Base-by-base conservation (phyloP, 2,888 invertebrate genomes). In the Chloroclysta siterata region DNA sequence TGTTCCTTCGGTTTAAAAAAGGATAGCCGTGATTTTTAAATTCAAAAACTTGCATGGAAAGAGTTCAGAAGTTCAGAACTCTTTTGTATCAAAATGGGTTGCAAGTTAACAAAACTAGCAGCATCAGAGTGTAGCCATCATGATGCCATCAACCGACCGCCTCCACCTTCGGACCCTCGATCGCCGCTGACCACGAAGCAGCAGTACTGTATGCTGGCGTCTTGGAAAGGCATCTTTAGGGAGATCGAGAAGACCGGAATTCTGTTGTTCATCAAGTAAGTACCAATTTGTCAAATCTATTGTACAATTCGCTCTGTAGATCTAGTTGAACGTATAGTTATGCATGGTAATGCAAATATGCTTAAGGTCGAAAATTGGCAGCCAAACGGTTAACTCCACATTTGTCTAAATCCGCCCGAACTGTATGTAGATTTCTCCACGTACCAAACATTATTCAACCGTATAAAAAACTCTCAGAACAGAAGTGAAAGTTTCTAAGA, bases 191-290 rank as follows among this genome's bases (percentile, higher is more conserved):
- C 96, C 0, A 95, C 96, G 5, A 95, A 96, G 77, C 97, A 98
- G 89, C 97, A 96, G 88, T 98, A 97, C 91, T 96, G 95, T 84
- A 97, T 98, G 93, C 94, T 96, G 81, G 97, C 98, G 1, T 97
- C 97, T 0, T 98, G 98, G 98, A 97, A 97, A 79, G 98, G 97
- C 17, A 97, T 98, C 78, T 95, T 95, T 83, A 94, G 98, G 74
- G 97, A 97, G 63, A 96, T 98, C 88, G 97, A 97, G 83, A 95
- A 95, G 52, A 98, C 98, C 15, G 98, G 98, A 7, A 95, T 97
- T 72, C 94, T 95, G 82, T 96, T 98, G 95, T 98, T 98, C 84
- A 94, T 97, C 84, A 97, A 97, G 98, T 98, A 93, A 95, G 96
- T 68, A 28, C 6, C 1, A 5, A 53, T 22, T 22, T 22, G 1